A percentile compares a stretch with the other conserved stretches of the same genome.
phyloP scores from a whole-genome alignment of 2,113 vertebrate species.

The Aphelocoma coerulescens region DNA sequence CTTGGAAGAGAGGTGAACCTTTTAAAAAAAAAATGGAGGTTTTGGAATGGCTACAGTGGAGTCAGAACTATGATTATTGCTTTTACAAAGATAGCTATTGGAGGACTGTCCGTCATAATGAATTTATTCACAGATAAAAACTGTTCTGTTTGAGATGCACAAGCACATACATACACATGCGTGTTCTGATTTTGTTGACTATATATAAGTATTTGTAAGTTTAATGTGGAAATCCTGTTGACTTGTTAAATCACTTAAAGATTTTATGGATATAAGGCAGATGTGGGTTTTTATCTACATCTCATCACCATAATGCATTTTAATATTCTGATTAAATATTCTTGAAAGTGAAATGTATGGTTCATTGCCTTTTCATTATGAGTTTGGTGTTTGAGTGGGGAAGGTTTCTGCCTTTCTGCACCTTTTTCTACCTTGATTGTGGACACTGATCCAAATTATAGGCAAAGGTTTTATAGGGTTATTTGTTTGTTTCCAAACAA shows the following conservation, averaged over 20 bases:
- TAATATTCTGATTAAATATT: conserved; percentile 16
- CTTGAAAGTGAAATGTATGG: background rate
- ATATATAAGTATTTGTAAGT: background rate
- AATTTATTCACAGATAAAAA: background rate
- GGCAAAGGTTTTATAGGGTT: background rate
- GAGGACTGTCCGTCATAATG: background rate
- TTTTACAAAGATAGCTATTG: background rate
- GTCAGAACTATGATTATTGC: background rate
- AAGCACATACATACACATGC: background rate
- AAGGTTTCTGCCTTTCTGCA: background rate
- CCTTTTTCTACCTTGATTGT: background rate
- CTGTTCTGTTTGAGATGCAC: background rate
- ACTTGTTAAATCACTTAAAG: background rate
- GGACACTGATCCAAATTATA: background rate
- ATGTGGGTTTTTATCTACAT: background rate
- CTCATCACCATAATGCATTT: background rate
- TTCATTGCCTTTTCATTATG: conserved; percentile 3
- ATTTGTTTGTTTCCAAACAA: background rate
- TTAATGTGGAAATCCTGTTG: background rate
- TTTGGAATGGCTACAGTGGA: background rate
- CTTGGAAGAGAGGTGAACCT: background rate
- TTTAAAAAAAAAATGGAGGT: background rate
- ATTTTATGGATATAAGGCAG: background rate
- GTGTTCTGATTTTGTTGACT: background rate
- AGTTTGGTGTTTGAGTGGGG: background rate